phyloP scores from a whole-genome alignment of 2,888 invertebrate species.

The Watsonalla cultraria region DNA sequence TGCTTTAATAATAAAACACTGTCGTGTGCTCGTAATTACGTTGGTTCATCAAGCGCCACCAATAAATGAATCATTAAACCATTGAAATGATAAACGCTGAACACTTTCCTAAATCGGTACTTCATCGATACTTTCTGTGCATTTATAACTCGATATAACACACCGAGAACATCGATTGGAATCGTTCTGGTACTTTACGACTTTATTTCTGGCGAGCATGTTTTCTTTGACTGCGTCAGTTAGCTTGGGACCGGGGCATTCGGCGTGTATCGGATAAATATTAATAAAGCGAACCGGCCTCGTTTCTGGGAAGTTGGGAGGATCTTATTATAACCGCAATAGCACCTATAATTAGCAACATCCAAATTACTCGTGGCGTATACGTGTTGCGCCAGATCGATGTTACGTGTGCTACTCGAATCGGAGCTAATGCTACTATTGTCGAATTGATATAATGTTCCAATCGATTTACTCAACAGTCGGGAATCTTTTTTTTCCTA shows the following conservation, averaged over 20 bases:
- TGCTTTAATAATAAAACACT: conserved; percentile 4
- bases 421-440: conserved; percentile 46
- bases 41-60: conserved; percentile 33
- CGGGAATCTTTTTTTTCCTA: conserved; percentile 25
- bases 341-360: conserved; percentile 77
- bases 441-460: conserved; percentile 33
- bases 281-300: conserved; percentile 76
- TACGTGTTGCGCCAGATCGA: conserved; percentile 63
- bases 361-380: conserved; percentile 71
- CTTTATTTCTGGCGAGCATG: conserved; percentile 74
- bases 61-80: conserved; percentile 33
- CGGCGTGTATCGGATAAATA: conserved; percentile 76
- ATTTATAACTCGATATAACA: conserved; percentile 62
- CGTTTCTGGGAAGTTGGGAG: conserved; percentile 77
- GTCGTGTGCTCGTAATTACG: conserved; percentile 18
- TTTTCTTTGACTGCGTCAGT: conserved; percentile 77
- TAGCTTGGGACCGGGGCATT: conserved; percentile 63
- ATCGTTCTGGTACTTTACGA: conserved; percentile 75
- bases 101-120: conserved; percentile 54
- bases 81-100: conserved; percentile 36
- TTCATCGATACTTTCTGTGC: conserved; percentile 59
- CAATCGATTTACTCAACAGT: conserved; percentile 26
- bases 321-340: conserved; percentile 79
- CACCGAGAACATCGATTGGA: conserved; percentile 70
- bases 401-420: conserved; percentile 61